These are phyloP conservation scores for Ephialtes manifestator DNA, from an alignment of 2,888 invertebrate species.

Conservation along the genomic window DNA sequence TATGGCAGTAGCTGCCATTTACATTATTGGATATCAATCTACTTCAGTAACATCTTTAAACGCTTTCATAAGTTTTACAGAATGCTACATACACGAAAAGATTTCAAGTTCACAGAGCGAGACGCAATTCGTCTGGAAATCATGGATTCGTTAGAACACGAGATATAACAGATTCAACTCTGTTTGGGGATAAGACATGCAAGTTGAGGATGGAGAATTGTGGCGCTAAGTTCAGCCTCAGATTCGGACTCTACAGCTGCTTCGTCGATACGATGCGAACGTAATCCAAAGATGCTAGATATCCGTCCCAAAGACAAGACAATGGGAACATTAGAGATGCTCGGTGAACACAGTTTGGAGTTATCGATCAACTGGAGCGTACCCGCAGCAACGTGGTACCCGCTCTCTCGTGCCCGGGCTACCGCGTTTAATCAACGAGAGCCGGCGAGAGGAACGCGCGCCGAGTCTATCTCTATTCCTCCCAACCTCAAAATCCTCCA, in stretches of 20 bases:
- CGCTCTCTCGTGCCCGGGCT: slow-evolving; percentile 43
- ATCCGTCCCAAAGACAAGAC: slow-evolving; percentile 76
- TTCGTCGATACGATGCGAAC: slow-evolving; percentile 50
- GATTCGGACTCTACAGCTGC: slow-evolving; percentile 40
- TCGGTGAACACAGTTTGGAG: too few relatives aligned
- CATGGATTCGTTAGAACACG: slow-evolving; percentile 2
- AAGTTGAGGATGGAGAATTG: slow-evolving; percentile 7
- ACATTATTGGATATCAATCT: too few relatives aligned
- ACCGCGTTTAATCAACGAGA: slow-evolving; percentile 64
- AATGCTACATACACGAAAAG: slow-evolving; percentile 36
- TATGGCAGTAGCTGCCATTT: too few relatives aligned
- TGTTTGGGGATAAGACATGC: slow-evolving; percentile 25
- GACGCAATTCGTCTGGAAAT: slow-evolving; percentile 13
- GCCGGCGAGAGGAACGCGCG: slow-evolving; percentile 50
- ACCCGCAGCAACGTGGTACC: slow-evolving; percentile 73
- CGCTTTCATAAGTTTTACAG: too few relatives aligned
- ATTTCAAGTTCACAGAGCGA: neutral
- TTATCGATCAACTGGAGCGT: slow-evolving; percentile 79
- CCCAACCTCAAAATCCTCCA: slow-evolving; percentile 39
- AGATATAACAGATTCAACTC: slow-evolving; percentile 4
- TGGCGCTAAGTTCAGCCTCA: slow-evolving; percentile 8
- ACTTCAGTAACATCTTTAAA: too few relatives aligned
- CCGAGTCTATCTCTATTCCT: slow-evolving; percentile 22
- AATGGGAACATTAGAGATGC: slow-evolving; percentile 80
- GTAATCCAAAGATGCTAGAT: slow-evolving; percentile 69